A percentile compares a stretch with the other conserved stretches of the same genome.
These are phyloP conservation scores for Philonicus albiceps DNA, from an alignment of 2,888 invertebrate species.

Conservation along the genomic window DNA sequence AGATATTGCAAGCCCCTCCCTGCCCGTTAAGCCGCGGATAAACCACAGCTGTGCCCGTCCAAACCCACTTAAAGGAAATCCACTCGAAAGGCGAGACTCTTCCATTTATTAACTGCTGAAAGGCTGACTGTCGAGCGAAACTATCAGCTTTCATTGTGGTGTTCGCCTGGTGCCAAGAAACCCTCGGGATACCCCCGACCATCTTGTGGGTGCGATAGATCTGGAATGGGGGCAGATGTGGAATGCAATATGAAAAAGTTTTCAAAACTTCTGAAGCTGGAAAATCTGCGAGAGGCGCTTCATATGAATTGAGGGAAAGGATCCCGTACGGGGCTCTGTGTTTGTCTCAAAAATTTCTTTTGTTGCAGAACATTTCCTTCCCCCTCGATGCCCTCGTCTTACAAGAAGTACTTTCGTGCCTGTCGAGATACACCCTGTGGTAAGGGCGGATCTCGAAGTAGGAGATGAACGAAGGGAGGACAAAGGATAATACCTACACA, in stretches of 20 bases:
- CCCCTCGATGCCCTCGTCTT: neutral
- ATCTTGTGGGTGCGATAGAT: neutral
- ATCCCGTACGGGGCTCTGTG: neutral
- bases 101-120: conserved; percentile 40
- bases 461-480: conserved; percentile 8
- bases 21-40: neutral
- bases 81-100: neutral
- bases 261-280: neutral
- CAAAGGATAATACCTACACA: conserved; percentile 15
- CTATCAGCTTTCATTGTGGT: conserved; percentile 38
- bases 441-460: neutral
- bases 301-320: neutral
- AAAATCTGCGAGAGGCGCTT: neutral
- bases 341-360: conserved; percentile 14
- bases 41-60: neutral
- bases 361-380: neutral
- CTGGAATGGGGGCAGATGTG: neutral
- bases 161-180: conserved; percentile 21
- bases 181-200: neutral
- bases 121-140: conserved; percentile 17
- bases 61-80: conserved; percentile 1
- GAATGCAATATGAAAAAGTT: conserved; percentile 37
- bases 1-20: neutral
- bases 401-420: neutral
- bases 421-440: neutral